These are phyloP conservation scores for Halichondria panicea DNA, from an alignment of 37 sponge, comb jelly and placozoan species.

Conservation along the genomic window DNA sequence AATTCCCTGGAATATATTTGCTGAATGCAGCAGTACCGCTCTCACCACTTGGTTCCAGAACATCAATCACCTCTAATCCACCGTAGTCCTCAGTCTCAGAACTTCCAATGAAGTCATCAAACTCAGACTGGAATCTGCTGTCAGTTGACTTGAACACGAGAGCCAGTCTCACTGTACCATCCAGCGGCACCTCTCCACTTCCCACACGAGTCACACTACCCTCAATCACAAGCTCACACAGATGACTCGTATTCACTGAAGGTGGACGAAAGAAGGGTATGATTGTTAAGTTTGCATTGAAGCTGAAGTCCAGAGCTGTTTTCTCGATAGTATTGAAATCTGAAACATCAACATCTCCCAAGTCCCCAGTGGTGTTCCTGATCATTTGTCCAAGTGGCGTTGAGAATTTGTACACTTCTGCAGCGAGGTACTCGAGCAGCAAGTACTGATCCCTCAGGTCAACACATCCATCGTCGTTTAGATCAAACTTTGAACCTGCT, in stretches of 20 bases:
- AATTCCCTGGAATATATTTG: no score
- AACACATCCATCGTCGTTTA: constrained; percentile 59
- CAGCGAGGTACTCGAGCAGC: constrained; percentile 46
- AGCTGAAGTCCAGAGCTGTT: background rate
- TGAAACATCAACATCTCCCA: constrained; percentile 37
- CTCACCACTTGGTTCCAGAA: no score
- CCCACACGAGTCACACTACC: no score
- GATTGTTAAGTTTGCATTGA: constrained; percentile 14
- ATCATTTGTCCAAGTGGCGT: constrained; percentile 14
- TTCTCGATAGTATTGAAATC: constrained; percentile 37
- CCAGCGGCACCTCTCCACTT: no score
- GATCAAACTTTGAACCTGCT: background rate
- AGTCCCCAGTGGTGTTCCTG: background rate
- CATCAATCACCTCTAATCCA: no score
- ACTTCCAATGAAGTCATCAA: constrained; percentile 5
- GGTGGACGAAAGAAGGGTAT: background rate
- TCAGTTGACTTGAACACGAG: constrained; percentile 39
- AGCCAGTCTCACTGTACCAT: constrained; percentile 27
- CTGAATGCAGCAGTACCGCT: no score
- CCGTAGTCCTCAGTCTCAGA: no score
- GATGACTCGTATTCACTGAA: background rate
- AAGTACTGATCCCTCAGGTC: constrained; percentile 64
- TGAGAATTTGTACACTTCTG: constrained; percentile 40
- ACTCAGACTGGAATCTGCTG: constrained; percentile 23
- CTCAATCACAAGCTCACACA: constrained; percentile 22